Conservation (phyloP, 2,888 invertebrate genomes). For the Capitulum mitella region DNA sequence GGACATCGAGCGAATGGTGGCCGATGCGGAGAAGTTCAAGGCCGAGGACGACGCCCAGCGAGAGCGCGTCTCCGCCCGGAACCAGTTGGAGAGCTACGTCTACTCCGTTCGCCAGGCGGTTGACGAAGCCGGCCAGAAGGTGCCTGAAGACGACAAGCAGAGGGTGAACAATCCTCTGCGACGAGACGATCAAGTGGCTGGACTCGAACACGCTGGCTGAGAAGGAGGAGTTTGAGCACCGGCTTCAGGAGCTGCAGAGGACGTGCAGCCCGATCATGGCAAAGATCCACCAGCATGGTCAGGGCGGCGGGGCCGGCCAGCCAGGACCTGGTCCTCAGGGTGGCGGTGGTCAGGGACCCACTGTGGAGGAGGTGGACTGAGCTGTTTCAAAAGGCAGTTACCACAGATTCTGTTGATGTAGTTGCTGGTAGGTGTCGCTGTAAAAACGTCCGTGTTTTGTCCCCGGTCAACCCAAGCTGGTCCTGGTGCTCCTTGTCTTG, state of each 20-base stretch:
- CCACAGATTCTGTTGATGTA: no score
- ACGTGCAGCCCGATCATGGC: constrained; percentile 72
- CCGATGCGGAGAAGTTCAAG: constrained; percentile 57
- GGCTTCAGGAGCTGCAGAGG: constrained; percentile 64
- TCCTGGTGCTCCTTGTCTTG: no score
- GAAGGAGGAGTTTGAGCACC: constrained; percentile 67
- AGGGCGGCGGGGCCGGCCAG: no score
- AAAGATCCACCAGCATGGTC: constrained; percentile 75
- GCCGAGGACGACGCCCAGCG: constrained; percentile 62
- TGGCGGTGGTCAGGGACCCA: constrained; percentile 42
- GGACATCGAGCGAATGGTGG: constrained; percentile 57
- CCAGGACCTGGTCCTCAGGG: no score
- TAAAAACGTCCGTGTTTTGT: no score
- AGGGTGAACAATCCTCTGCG: constrained; percentile 49
- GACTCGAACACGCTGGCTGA: constrained; percentile 70
- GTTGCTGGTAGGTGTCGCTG: no score
- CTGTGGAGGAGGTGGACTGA: constrained; percentile 55
- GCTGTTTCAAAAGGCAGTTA: no score
- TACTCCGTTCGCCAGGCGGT: constrained; percentile 61
- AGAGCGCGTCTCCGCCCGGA: constrained; percentile 60
- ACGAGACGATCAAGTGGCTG: constrained; percentile 66
- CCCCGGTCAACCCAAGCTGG: no score
- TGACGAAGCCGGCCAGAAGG: constrained; percentile 56
- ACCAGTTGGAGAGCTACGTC: constrained; percentile 62
- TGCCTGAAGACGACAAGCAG: constrained; percentile 60